These are phyloP conservation scores for Cydia pomonella DNA, from an alignment of 1,140 invertebrate species.

Conservation along the genomic window DNA sequence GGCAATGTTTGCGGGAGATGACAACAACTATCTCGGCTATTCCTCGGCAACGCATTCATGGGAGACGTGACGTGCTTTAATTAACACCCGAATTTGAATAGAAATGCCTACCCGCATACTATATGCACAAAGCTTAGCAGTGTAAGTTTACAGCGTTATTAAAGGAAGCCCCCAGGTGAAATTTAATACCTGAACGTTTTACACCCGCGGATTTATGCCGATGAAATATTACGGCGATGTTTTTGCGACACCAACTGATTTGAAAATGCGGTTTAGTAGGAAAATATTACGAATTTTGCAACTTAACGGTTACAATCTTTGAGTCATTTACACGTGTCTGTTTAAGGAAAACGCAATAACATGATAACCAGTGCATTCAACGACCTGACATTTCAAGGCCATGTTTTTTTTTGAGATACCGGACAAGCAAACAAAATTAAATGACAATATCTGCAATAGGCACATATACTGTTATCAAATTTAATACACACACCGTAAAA, in stretches of 20 bases:
- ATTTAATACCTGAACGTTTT: constrained; percentile 32
- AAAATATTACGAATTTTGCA: not conserved
- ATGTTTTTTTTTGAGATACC: constrained; percentile 11
- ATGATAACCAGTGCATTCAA: constrained; percentile 23
- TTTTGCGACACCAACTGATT: not conserved
- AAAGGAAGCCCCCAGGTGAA: constrained; percentile 29
- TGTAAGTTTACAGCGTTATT: constrained; percentile 31
- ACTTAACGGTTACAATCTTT: not conserved
- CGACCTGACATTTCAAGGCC: not conserved
- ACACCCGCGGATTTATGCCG: constrained; percentile 19
- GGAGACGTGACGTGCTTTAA: constrained; percentile 42
- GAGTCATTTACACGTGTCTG: constrained; percentile 24
- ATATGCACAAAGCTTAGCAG: constrained; percentile 25
- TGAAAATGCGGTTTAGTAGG: not conserved
- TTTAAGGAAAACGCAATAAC: constrained; percentile 23
- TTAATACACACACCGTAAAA: constrained; percentile 15
- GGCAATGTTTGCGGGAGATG: not conserved
- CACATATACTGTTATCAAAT: constrained; percentile 22
- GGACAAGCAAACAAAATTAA: too few species aligned
- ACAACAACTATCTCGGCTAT: constrained; percentile 38
- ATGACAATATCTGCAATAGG: constrained; percentile 26
- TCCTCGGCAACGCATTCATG: constrained; percentile 32
- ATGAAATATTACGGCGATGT: constrained; percentile 10
- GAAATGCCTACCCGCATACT: constrained; percentile 39
- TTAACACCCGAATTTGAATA: constrained; percentile 50